phyloP scores from a whole-genome alignment of 1,140 invertebrate species.

The Diachasma alloeum region DNA sequence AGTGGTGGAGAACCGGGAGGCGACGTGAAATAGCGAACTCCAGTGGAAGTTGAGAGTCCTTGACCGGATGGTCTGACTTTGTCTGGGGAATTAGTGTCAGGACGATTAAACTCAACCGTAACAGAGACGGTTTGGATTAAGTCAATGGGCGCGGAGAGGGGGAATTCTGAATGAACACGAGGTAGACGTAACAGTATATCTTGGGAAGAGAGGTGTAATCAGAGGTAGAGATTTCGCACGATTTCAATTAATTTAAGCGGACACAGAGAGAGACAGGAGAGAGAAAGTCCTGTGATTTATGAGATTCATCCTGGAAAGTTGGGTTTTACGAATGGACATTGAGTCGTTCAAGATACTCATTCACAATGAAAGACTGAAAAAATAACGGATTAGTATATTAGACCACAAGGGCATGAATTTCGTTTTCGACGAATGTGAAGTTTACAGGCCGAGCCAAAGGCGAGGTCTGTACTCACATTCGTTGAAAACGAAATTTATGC shows the following conservation, averaged over 20 bases:
- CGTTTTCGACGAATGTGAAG: no score
- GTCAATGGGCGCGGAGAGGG: not conserved
- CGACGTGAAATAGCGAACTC: not conserved
- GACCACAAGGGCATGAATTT: no score
- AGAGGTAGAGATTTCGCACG: not conserved
- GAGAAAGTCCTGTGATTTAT: not conserved
- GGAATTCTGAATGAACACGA: not conserved
- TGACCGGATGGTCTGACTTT: slow-evolving; percentile 2
- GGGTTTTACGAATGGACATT: not conserved
- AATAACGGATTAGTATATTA: not conserved
- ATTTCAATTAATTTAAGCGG: not conserved
- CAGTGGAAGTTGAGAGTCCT: not conserved
- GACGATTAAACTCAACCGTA: not conserved
- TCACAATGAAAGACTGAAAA: not conserved
- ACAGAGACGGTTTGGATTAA: not conserved
- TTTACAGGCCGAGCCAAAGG: no score
- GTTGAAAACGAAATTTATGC: no score
- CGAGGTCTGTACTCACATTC: no score
- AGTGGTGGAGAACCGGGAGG: not conserved
- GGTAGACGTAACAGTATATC: not conserved
- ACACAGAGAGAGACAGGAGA: not conserved
- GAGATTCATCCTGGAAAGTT: not conserved
- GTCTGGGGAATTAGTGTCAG: slow-evolving; percentile 2
- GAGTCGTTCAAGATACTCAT: not conserved
- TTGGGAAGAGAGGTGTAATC: not conserved